A percentile compares a stretch with the other conserved stretches of the same genome.
These are phyloP conservation scores for Ageneiosus marmoratus DNA, from an alignment of 2,113 vertebrate genomes.

Conservation along the genomic window DNA sequence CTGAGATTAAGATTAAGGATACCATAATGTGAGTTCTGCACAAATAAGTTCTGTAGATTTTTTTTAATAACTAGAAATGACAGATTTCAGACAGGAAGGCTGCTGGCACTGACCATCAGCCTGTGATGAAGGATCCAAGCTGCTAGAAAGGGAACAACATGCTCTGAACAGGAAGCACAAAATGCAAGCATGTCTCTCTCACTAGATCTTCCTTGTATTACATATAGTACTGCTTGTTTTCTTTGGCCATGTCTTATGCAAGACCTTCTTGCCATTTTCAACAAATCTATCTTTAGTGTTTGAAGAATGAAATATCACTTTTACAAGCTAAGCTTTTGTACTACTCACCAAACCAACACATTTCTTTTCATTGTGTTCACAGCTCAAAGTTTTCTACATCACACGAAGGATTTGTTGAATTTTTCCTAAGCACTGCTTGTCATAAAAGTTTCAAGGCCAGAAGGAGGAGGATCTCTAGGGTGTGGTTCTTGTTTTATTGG, in stretches of 20 bases:
- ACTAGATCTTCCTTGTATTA: constrained; percentile 30
- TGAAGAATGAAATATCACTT: neutral
- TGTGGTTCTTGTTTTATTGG: constrained; percentile 50
- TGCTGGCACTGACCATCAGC: constrained; percentile 55
- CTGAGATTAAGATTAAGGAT: neutral
- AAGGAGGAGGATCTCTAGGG: constrained; percentile 12
- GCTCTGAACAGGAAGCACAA: constrained; percentile 49
- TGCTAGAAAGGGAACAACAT: constrained; percentile 41
- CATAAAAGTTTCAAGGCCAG: constrained; percentile 51
- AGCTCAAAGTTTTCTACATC: neutral
- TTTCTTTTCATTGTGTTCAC: neutral
- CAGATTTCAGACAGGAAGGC: constrained; percentile 54
- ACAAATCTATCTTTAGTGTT: constrained; percentile 55
- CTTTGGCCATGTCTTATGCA: constrained; percentile 56
- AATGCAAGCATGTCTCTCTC: constrained; percentile 52
- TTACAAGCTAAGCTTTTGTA: constrained; percentile 38
- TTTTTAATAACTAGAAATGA: constrained; percentile 34
- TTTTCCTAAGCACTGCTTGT: constrained; percentile 57
- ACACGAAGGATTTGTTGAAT: neutral
- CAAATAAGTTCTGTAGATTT: constrained; percentile 8
- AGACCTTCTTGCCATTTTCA: constrained; percentile 56
- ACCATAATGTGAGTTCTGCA: neutral
- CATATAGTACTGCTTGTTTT: constrained; percentile 40
- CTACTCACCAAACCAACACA: too few species aligned
- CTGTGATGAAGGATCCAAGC: constrained; percentile 53